These are phyloP conservation scores for Hylaeus anthracinus DNA, from an alignment of 1,140 invertebrate species.

Conservation along the genomic window DNA sequence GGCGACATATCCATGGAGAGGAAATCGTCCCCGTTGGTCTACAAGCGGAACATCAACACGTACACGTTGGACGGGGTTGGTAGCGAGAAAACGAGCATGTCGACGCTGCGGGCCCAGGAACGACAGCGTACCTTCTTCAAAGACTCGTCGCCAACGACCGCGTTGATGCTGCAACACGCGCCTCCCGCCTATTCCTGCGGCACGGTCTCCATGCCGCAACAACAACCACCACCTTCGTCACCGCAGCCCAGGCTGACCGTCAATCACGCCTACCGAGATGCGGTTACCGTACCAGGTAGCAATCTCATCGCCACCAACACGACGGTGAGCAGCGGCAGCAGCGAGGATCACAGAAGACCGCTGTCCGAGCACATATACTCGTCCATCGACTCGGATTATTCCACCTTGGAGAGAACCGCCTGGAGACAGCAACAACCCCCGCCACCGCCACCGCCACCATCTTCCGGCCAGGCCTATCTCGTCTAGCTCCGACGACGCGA, in stretches of 20 bases:
- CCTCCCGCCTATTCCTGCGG: constrained; percentile 81
- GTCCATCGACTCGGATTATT: constrained; percentile 92
- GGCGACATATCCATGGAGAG: constrained; percentile 75
- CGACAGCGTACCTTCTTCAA: constrained; percentile 76
- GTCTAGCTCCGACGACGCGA: constrained; percentile 75
- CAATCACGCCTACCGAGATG: constrained; percentile 79
- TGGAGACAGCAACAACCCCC: constrained; percentile 76
- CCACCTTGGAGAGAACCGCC: constrained; percentile 81
- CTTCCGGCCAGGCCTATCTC: constrained; percentile 83
- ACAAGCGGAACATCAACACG: constrained; percentile 89
- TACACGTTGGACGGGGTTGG: constrained; percentile 84
- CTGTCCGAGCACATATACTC: constrained; percentile 93
- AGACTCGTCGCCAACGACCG: constrained; percentile 69
- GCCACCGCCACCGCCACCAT: constrained; percentile 72
- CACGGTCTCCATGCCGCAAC: constrained; percentile 60
- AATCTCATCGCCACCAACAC: constrained; percentile 80
- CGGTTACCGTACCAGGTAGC: constrained; percentile 77
- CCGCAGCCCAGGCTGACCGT: constrained; percentile 79
- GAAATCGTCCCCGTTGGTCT: constrained; percentile 80
- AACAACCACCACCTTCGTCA: constrained; percentile 78
- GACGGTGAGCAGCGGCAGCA: constrained; percentile 75
- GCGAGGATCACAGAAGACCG: constrained; percentile 84
- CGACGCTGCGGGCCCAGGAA: constrained; percentile 78
- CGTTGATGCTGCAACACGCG: constrained; percentile 73
- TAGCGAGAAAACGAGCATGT: constrained; percentile 81